Evolutionary conservation across 2,797 vertebrate species (phyloP).

Genomic region (Sebastes steindachneri): DNA sequence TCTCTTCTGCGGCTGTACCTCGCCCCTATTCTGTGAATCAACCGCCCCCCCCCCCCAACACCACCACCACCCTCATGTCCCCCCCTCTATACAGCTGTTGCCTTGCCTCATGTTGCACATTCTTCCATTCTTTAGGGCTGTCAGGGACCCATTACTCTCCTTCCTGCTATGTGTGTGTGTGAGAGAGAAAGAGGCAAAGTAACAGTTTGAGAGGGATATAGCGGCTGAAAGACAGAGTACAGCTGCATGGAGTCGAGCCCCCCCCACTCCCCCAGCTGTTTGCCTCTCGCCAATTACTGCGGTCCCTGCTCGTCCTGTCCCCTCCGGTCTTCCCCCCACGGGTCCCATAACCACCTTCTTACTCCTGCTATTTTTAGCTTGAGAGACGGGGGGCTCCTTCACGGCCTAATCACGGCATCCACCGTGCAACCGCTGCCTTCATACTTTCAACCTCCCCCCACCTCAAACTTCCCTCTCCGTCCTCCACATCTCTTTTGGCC

Average conservation of each 20-base stretch:
- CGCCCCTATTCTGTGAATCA: constrained; percentile 53
- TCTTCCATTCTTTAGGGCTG: constrained; percentile 76
- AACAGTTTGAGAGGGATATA: constrained; percentile 62
- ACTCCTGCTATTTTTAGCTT: constrained; percentile 74
- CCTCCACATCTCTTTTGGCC: constrained; percentile 50
- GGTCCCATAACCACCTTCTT: constrained; percentile 72
- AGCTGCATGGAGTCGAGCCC: constrained; percentile 64
- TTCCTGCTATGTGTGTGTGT: constrained; percentile 62
- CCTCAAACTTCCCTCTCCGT: constrained; percentile 33
- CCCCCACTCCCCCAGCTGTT: constrained; percentile 71
- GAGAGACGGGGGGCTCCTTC: constrained; percentile 51
- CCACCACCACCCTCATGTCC: neutral
- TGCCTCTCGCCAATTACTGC: constrained; percentile 69
- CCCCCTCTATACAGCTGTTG: constrained; percentile 73
- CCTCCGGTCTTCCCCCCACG: constrained; percentile 2
- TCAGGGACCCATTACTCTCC: constrained; percentile 73
- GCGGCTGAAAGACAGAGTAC: constrained; percentile 75
- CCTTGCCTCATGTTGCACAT: constrained; percentile 79
- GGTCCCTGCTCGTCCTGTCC: constrained; percentile 44
- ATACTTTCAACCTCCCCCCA: constrained; percentile 48
- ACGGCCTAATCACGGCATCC: constrained; percentile 65
- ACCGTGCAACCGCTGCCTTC: constrained; percentile 42
- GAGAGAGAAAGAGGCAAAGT: constrained; percentile 47
- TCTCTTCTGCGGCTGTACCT: constrained; percentile 54
- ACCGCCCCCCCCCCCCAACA: neutral